Conservation (phyloP, 2,797 vertebrate genomes). For the Gadopsis bispinosus region DNA sequence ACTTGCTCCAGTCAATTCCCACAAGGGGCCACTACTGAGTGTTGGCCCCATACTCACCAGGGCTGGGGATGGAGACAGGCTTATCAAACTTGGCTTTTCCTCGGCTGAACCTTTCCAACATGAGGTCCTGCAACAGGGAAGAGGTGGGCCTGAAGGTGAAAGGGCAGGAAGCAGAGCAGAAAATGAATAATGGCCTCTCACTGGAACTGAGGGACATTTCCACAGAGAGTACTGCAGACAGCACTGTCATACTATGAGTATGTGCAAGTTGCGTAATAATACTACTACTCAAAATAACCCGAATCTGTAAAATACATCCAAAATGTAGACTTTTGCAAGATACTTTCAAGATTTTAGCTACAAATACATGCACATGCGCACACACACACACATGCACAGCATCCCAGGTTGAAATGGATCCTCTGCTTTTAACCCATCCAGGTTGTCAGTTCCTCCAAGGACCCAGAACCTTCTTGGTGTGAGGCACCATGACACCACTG, state of each 20-base stretch:
- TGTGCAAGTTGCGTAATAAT: not conserved
- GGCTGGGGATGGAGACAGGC: slow-evolving; percentile 84
- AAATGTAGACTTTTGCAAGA: not conserved
- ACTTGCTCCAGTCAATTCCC: slow-evolving; percentile 36
- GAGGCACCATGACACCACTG: too few relatives aligned
- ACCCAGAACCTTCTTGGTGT: too few relatives aligned
- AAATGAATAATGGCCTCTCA: slow-evolving; percentile 22
- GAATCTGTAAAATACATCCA: not conserved
- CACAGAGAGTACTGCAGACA: not conserved
- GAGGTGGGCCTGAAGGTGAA: slow-evolving; percentile 80
- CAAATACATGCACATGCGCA: too few relatives aligned
- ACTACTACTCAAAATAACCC: not conserved
- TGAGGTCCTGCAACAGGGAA: slow-evolving; percentile 87
- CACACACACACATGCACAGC: too few relatives aligned
- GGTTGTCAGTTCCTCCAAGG: too few relatives aligned
- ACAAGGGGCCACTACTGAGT: slow-evolving; percentile 67
- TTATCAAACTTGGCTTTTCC: slow-evolving; percentile 86
- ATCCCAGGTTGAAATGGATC: too few relatives aligned
- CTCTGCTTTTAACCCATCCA: too few relatives aligned
- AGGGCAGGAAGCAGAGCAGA: slow-evolving; percentile 22
- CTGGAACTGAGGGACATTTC: slow-evolving; percentile 11
- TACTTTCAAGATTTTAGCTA: not conserved
- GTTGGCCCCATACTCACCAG: slow-evolving; percentile 76
- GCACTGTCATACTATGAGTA: not conserved
- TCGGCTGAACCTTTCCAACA: slow-evolving; percentile 85